Conservation (phyloP, 2,888 invertebrate species). For the Phortica magna region DNA sequence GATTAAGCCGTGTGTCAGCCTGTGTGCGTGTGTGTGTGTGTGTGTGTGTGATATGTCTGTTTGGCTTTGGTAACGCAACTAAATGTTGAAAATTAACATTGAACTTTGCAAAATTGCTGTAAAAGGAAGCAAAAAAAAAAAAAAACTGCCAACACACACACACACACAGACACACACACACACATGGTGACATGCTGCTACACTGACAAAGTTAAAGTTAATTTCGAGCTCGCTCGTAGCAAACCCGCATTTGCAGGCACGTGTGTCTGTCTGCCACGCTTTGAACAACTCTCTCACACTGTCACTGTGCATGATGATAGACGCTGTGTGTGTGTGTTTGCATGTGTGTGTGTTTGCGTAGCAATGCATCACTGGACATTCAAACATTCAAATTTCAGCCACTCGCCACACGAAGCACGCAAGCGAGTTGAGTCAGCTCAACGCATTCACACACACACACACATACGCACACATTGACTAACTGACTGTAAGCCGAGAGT, state of each 20-base stretch:
- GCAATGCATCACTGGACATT: conserved; percentile 63
- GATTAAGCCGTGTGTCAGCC: conserved; percentile 2
- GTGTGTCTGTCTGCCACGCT: conserved; percentile 43
- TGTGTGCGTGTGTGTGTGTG: conserved; percentile 31
- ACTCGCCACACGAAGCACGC: conserved; percentile 39
- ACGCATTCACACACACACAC: not conserved
- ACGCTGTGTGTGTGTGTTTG: not conserved
- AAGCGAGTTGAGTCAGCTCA: not conserved
- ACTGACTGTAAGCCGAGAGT: not conserved
- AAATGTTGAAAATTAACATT: conserved; percentile 72
- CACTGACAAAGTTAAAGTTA: not conserved
- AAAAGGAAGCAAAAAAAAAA: conserved; percentile 40
- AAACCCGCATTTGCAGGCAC: conserved; percentile 41
- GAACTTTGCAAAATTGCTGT: conserved; percentile 61
- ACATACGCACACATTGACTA: not conserved
- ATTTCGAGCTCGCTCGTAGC: conserved; percentile 33
- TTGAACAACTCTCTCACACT: not conserved
- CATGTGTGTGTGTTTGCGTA: conserved; percentile 42
- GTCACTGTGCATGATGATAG: not conserved
- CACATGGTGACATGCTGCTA: not conserved
- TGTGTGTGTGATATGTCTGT: conserved; percentile 15
- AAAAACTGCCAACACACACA: conserved; percentile 32
- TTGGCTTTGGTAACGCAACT: conserved; percentile 68
- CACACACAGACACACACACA: not conserved
- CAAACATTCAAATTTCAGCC: conserved; percentile 58